These are phyloP conservation scores for Copidosoma aretas DNA, from an alignment of 2,888 invertebrate genomes.

Conservation along the genomic window DNA sequence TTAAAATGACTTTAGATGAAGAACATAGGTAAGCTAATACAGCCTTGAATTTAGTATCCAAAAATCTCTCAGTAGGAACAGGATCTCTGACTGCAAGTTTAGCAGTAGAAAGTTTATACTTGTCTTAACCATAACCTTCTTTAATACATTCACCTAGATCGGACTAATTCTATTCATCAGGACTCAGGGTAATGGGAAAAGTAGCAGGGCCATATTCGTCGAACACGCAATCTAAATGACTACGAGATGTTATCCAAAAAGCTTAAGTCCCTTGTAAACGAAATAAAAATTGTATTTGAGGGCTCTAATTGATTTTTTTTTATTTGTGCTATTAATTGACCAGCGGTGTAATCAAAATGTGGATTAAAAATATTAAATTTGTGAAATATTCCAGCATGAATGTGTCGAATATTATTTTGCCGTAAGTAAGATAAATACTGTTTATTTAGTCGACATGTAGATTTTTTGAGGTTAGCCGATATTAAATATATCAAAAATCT, in stretches of 20 bases:
- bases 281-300: slow-evolving; percentile 41
- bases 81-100: slow-evolving; percentile 52
- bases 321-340: slow-evolving; percentile 28
- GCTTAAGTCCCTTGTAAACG: slow-evolving; percentile 43
- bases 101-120: slow-evolving; percentile 36
- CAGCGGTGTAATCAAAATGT: slow-evolving; percentile 34
- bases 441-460: slow-evolving; percentile 44
- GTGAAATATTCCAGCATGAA: slow-evolving; percentile 41
- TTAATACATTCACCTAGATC: slow-evolving; percentile 48
- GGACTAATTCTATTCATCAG: slow-evolving; percentile 47
- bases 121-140: slow-evolving; percentile 45
- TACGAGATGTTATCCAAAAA: slow-evolving; percentile 42
- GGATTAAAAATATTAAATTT: slow-evolving; percentile 42
- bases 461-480: slow-evolving; percentile 42
- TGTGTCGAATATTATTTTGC: slow-evolving; percentile 44
- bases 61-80: slow-evolving; percentile 49
- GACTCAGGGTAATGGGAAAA: slow-evolving; percentile 48
- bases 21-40: slow-evolving; percentile 51
- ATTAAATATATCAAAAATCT: slow-evolving; percentile 45
- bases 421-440: slow-evolving; percentile 47
- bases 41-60: slow-evolving; percentile 50
- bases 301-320: slow-evolving; percentile 37
- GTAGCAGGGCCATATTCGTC: slow-evolving; percentile 47
- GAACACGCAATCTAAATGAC: slow-evolving; percentile 43
- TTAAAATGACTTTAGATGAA: slow-evolving; percentile 37